Conservation (phyloP, 1,140 invertebrate species). For the Nephila pilipes region DNA sequence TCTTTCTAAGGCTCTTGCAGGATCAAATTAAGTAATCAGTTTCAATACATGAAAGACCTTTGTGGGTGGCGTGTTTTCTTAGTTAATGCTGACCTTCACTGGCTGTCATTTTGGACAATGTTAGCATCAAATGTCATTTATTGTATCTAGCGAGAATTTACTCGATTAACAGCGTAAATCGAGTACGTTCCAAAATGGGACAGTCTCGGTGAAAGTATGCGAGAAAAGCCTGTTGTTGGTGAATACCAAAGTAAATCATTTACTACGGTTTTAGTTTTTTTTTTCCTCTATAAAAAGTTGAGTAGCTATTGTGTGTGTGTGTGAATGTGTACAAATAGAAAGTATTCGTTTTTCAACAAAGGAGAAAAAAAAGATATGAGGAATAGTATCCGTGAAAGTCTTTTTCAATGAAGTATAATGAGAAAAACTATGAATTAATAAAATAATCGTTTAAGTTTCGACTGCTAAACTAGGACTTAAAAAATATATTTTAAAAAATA, state of each 20-base stretch:
- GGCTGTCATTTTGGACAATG: not conserved
- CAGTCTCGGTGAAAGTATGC: not conserved
- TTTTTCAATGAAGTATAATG: too few relatives aligned
- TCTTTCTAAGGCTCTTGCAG: not conserved
- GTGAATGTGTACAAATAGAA: too few relatives aligned
- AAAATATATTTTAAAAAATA: too few relatives aligned
- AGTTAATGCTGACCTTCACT: not conserved
- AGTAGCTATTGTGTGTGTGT: too few relatives aligned
- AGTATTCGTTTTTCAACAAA: too few relatives aligned
- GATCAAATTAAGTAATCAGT: not conserved
- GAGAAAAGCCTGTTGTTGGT: not conserved
- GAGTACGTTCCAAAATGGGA: not conserved
- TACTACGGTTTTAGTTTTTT: not conserved
- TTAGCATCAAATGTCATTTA: slow-evolving; percentile 5
- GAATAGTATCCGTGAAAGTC: too few relatives aligned
- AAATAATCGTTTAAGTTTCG: too few relatives aligned
- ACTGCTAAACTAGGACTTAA: too few relatives aligned
- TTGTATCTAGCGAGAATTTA: slow-evolving; percentile 14
- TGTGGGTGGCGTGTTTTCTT: not conserved
- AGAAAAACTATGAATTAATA: too few relatives aligned
- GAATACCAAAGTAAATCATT: not conserved
- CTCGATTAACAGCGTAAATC: slow-evolving; percentile 26
- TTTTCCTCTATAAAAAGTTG: not conserved
- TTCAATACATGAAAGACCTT: not conserved
- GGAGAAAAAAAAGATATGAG: too few relatives aligned